Percentiles rank a stretch among this genome's conserved stretches.
Evolutionary conservation across 2,113 vertebrate species (phyloP).

Genomic region (Hemibates koningsi): DNA sequence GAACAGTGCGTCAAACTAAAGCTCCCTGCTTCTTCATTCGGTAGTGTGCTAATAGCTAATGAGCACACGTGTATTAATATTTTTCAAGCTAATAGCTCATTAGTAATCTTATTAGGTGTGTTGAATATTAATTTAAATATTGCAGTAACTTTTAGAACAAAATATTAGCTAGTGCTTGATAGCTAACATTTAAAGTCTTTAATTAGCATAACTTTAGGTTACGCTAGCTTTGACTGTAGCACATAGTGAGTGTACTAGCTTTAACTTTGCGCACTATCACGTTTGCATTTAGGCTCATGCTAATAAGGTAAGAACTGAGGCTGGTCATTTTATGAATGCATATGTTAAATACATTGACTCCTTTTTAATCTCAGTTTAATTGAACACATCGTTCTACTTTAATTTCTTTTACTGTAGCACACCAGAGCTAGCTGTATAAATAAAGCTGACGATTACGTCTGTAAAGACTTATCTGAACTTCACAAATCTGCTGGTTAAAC

Average conservation of each 20-base stretch:
- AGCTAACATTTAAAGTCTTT: background rate
- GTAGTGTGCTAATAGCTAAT: background rate
- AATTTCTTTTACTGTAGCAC: background rate
- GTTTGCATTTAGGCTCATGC: background rate
- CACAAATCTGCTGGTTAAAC: background rate
- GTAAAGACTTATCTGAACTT: background rate
- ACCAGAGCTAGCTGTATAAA: background rate
- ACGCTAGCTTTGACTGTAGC: background rate
- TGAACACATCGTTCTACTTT: background rate
- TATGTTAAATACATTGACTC: background rate
- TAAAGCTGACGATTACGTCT: background rate
- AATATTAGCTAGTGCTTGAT: background rate
- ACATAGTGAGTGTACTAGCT: background rate
- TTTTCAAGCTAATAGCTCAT: background rate
- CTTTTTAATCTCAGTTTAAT: background rate
- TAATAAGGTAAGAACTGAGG: background rate
- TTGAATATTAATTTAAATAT: background rate
- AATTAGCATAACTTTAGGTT: background rate
- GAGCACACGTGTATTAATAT: background rate
- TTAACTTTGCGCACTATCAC: background rate
- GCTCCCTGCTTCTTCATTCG: background rate
- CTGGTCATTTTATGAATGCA: background rate
- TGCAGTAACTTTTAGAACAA: background rate
- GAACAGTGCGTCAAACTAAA: background rate
- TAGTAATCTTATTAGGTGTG: background rate